A percentile compares a stretch with the other conserved stretches of the same genome.
Conservation (phyloP, 1,140 invertebrate genomes). For the Trissolcus basalis region DNA sequence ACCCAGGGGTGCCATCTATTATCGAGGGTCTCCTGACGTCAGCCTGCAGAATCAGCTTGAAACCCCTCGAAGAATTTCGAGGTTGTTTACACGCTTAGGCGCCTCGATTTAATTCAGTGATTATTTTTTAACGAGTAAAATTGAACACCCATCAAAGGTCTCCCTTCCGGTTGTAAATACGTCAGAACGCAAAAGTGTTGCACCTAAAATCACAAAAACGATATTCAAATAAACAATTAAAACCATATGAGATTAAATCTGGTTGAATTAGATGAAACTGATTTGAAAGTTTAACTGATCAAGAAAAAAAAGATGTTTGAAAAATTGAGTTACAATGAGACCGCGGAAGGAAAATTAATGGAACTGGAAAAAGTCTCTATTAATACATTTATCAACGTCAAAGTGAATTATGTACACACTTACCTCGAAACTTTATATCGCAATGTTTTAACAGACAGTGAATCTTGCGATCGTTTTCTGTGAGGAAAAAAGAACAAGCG, state of each 20-base stretch:
- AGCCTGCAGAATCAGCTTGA: constrained; percentile 33
- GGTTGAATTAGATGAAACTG: background rate
- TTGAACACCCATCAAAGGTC: constrained; percentile 27
- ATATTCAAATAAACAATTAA: too few species aligned
- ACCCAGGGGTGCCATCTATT: constrained; percentile 77
- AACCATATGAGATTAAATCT: too few species aligned
- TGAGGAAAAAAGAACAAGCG: too few species aligned
- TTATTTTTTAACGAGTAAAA: constrained; percentile 76
- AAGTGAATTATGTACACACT: constrained; percentile 32
- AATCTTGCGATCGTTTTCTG: constrained; percentile 23
- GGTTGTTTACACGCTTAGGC: constrained; percentile 73
- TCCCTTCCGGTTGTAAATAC: constrained; percentile 34
- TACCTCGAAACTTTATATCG: constrained; percentile 22
- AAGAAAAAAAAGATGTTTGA: background rate
- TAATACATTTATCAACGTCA: constrained; percentile 47
- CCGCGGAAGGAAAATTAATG: constrained; percentile 33
- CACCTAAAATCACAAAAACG: too few species aligned
- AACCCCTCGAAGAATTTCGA: constrained; percentile 51
- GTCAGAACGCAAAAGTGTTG: constrained; percentile 2
- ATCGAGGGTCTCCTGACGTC: constrained; percentile 64
- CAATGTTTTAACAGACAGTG: constrained; percentile 32
- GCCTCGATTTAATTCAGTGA: constrained; percentile 76
- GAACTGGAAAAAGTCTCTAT: constrained; percentile 18
- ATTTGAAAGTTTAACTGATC: background rate
- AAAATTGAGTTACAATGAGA: constrained; percentile 1